Base-by-base conservation (phyloP, 2,113 vertebrate genomes). In the Fregetta grallaria region DNA sequence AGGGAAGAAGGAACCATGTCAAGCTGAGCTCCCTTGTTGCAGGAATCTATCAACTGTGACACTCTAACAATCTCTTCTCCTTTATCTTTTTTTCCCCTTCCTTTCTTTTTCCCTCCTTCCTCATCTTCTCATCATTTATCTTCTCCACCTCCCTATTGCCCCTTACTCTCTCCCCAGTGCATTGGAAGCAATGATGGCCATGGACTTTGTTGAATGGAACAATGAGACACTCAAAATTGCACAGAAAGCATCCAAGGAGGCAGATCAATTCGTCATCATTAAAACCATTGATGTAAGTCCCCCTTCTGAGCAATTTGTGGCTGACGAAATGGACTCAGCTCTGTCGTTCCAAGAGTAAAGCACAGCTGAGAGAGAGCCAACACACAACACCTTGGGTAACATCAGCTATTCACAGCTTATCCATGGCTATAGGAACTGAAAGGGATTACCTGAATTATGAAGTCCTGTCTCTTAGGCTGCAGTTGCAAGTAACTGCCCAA, bases 141-240 rank as follows among this genome's bases (percentile, higher is more conserved):
- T 53, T 84, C 40, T 65, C 42, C 25, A 44, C 29, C 27, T 73
- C 21, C 50, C 25, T 18, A 26, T 29, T 55, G 36, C 8, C 19
- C 29, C 21, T 58, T 86, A 50, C 22, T 82, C 55, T 63, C 36
- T 45, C 3, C 61, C 7, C 80, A 98, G 98, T n/a, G 36, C 94
- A 58, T 87, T 94, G 93, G 97, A 98, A 36, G 97, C 81, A 61
- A 66, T 97, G 25, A 92, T 97, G 87, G 92, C 86, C 68, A 72
- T 98, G 52, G 91, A 85, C 67, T 77, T 90, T 27, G 65, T 98
- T 14, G 97, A 98, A 10, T 98, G 98, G 97, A 92, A 97, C 20
- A 94, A 94, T 8, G 95, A 98, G 26, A 97, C 45, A 44, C 79
- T 97, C 74, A 94, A 84, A 77, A 91, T 19, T 47, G 97, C 97